Evolutionary conservation across 2,888 invertebrate species (phyloP), one percentile per base, ranked within the genome.

Genomic region (Macrophya alboannulata): DNA sequence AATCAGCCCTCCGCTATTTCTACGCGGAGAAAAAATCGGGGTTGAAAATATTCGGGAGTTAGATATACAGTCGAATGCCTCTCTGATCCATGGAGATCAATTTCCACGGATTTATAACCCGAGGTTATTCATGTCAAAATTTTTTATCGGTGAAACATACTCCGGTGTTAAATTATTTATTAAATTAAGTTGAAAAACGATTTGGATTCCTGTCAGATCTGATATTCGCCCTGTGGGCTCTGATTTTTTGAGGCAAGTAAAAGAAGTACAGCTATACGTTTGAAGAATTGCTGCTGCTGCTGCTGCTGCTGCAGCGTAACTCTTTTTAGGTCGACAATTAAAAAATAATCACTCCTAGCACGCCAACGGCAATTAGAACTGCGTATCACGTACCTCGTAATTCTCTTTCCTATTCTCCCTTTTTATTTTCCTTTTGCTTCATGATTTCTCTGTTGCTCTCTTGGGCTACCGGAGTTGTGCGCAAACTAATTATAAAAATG

Each of bases 401-500:
- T 89, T 89, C 83, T 83, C 68, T 68, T 71, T 83, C 10, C 83
- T 51, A 71, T 81, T 86, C 86, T 86, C 37, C n/a, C 40, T 79
- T 85, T 77, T 87, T 31, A 72, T 72, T 71, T 31, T n/a, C n/a
- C 74, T 59, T 62, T 85, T 68, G 79, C 71, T 85, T 85, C 85
- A 74, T 62, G 79, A n/a, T 81, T 77, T 48, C 85, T 65, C 81
- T 82, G 81, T 40, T 76, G 79, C 81, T 59, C 79, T 72, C 87
- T 81, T 76, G 40, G n/a, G 25, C 77, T 31, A 48, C 77, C 31
- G 31, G 77, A 77, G 87, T 88, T 88, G 86, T 87, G 88, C 88
- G 89, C 89, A 90, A 92, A 90, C 90, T 91, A 92, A 91, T 91
- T 91, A 92, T 88, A 91, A 91, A 91, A 91, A 91, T 90, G 89